phyloP scores from a whole-genome alignment of 2,888 invertebrate species.

The Microctonus brassicae region DNA sequence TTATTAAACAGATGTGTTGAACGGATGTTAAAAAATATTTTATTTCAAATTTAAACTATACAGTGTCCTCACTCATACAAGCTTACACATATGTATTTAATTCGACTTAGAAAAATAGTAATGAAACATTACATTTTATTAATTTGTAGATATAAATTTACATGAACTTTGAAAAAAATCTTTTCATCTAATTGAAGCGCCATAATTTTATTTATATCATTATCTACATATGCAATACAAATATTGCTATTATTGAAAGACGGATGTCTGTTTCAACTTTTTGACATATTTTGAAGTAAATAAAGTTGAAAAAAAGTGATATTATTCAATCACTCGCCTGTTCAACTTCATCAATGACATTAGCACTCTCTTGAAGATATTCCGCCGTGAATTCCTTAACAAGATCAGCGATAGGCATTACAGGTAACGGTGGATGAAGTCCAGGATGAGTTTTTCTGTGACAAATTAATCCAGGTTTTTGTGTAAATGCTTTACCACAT shows the following conservation, averaged over 20 bases:
- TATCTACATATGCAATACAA: not conserved
- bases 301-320: not conserved
- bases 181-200: not conserved
- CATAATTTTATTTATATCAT: too few species aligned
- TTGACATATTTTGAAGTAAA: not conserved
- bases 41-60: conserved; percentile 13
- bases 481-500: conserved; percentile 66
- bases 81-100: not conserved
- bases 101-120: conserved; percentile 51
- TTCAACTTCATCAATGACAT: conserved; percentile 6
- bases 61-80: conserved; percentile 23
- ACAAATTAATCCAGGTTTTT: conserved; percentile 66
- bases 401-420: conserved; percentile 67
- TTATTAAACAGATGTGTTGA: not conserved
- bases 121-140: conserved; percentile 19
- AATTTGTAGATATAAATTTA: not conserved
- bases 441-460: conserved; percentile 67
- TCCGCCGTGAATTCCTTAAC: conserved; percentile 65
- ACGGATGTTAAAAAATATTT: conserved; percentile 8
- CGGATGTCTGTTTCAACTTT: not conserved
- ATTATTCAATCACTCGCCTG: conserved; percentile 23
- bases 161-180: not conserved
- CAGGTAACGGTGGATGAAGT: conserved; percentile 64
- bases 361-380: conserved; percentile 22
- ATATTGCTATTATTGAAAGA: not conserved